Base-by-base conservation (phyloP, 1,140 invertebrate species). In the Lepidurus apus region DNA sequence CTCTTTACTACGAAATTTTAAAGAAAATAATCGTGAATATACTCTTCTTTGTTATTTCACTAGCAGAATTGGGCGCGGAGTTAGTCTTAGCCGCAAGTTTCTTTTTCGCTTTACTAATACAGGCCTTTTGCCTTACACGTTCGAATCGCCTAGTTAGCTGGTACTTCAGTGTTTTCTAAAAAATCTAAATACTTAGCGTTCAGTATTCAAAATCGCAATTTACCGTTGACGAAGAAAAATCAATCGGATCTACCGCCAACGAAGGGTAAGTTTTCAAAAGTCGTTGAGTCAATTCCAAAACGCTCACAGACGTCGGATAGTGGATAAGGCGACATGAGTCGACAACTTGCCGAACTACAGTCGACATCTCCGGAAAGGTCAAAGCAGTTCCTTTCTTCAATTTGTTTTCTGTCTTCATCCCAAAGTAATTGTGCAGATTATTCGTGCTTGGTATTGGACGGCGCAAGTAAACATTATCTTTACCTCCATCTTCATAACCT, bases 361-460 rank as follows among this genome's bases (percentile, higher is more conserved):
- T 47, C 45, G 45, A 47, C 45, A 47, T 47, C 45, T 47, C 45
- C 45, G 45, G 45, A 47, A 47, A 47, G 45, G 17, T 47, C 45
- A 47, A 47, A 47, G 45, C 45, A 47, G 45, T 47, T 47, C 45
- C 45, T 47, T 47, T 47, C 45, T 47, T 47, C 45, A 47, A 17
- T 17, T 47, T 47, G 45, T 4, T 47, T 1, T 47, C 45, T 10
- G 2, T 47, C 17, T 47, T 47, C 45, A 47, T 47, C 45, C 45
- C 45, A 47, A 47, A 47, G 45, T 47, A 47, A 47, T 47, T 47
- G 45, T 1, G 45, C 45, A 47, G 45, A 47, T 47, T 47, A 47
- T 47, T 47, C 45, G 45, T 47, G 45, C 45, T 47, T 47, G 45
- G 45, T 47, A 47, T 47, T 10, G 45, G 45, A 47, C 45, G 45